A percentile compares a stretch with the other conserved stretches of the same genome.
phyloP scores from a whole-genome alignment of 2,113 vertebrate species.

The Alaudala cheleensis region DNA sequence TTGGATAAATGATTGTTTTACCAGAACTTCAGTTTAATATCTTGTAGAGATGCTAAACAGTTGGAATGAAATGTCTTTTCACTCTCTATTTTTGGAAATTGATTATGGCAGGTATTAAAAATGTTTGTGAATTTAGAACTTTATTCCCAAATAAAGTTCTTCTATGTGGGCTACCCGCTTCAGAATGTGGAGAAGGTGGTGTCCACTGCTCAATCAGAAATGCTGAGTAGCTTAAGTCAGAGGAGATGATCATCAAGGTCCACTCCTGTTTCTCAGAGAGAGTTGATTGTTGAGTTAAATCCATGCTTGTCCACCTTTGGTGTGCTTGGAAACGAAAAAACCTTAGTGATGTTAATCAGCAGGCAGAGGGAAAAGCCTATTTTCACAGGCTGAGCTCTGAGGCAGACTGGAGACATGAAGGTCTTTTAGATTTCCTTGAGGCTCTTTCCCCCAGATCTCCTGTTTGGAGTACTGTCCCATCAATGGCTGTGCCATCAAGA shows the following conservation, averaged over 20 bases:
- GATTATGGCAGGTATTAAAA: background rate
- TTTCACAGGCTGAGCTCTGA: background rate
- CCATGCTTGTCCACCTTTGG: rapidly evolving
- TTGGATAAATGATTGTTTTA: background rate
- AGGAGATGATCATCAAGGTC: background rate
- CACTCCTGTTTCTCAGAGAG: background rate
- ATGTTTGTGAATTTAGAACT: background rate
- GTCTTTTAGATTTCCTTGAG: background rate
- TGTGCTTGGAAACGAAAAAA: background rate
- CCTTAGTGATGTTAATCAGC: background rate
- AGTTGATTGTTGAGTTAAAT: background rate
- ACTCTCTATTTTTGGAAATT: background rate
- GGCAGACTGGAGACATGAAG: background rate
- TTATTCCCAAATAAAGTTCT: background rate
- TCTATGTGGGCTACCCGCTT: background rate
- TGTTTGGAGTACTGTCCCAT: background rate
- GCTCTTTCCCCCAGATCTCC: background rate
- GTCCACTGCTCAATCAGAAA: background rate
- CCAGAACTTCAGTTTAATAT: background rate
- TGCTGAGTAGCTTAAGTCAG: background rate
- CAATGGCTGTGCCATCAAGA: background rate
- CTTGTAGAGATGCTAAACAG: background rate
- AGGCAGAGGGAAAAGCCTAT: background rate
- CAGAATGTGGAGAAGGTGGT: background rate
- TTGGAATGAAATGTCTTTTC: slow-evolving; percentile 1